phyloP scores from a whole-genome alignment of 2,113 vertebrate genomes.

The Emydocephalus ijimae region DNA sequence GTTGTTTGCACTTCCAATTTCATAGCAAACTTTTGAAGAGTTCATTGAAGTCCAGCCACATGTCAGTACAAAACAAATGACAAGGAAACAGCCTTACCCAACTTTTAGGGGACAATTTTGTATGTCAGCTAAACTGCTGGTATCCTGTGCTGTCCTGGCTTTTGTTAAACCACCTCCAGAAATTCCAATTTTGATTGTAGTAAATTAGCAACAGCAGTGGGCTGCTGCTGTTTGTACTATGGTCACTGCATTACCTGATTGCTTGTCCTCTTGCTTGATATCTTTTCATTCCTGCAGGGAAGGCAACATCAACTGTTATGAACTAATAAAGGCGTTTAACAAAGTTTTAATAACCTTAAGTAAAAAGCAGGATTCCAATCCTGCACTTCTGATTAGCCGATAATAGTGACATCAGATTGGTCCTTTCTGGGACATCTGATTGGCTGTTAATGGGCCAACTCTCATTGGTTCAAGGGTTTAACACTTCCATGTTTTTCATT shows the following conservation, averaged over 20 bases:
- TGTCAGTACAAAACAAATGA: not conserved
- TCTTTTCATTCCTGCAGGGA: not conserved
- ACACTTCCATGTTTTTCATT: too few relatives aligned
- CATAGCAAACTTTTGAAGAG: not conserved
- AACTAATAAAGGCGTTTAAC: too few relatives aligned
- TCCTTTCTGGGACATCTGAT: too few relatives aligned
- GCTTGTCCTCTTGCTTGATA: not conserved
- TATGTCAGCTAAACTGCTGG: not conserved
- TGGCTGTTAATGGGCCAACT: too few relatives aligned
- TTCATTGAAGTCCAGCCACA: not conserved
- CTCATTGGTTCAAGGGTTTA: too few relatives aligned
- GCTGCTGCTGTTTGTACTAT: not conserved
- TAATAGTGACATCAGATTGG: too few relatives aligned
- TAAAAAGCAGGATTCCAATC: too few relatives aligned
- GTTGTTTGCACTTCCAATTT: not conserved
- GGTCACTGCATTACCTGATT: not conserved
- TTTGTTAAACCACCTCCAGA: not conserved
- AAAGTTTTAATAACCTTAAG: too few relatives aligned
- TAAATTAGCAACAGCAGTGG: not conserved
- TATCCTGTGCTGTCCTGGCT: not conserved
- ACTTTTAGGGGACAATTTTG: not conserved
- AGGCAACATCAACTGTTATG: not conserved
- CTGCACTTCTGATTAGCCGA: too few relatives aligned
- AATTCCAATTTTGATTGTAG: not conserved
- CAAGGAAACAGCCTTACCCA: not conserved